Conservation (phyloP, 2,113 vertebrate species). For the Otocyon megalotis region DNA sequence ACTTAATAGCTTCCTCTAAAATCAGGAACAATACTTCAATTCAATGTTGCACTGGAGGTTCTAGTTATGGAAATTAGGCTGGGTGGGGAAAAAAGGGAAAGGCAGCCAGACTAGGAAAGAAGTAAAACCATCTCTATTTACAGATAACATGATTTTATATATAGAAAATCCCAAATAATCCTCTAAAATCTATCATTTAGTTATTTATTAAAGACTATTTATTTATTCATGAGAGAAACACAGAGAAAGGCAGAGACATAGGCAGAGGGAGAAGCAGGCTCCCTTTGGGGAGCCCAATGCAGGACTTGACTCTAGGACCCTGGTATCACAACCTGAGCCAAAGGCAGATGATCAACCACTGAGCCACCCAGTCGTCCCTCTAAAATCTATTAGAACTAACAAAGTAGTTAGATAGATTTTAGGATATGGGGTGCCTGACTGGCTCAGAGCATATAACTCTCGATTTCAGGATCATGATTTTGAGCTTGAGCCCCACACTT, state of each 20-base stretch:
- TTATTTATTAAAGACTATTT: too few species aligned
- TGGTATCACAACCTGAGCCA: too few species aligned
- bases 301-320: too few species aligned
- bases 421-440: neutral
- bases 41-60: neutral
- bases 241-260: too few species aligned
- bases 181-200: neutral
- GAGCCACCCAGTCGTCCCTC: too few species aligned
- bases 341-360: too few species aligned
- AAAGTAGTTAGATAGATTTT: neutral
- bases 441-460: neutral
- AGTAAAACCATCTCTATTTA: neutral
- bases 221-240: too few species aligned
- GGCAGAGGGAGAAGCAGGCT: too few species aligned
- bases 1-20: neutral
- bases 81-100: too few species aligned
- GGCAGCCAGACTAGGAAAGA: neutral
- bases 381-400: neutral
- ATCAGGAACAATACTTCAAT: neutral
- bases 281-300: too few species aligned
- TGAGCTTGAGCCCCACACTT: neutral
- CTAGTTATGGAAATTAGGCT: neutral
- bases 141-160: neutral
- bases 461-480: neutral
- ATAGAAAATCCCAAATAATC: conserved; percentile 16